phyloP scores from a whole-genome alignment of 2,888 invertebrate genomes.

The Argynnis bischoffii region DNA sequence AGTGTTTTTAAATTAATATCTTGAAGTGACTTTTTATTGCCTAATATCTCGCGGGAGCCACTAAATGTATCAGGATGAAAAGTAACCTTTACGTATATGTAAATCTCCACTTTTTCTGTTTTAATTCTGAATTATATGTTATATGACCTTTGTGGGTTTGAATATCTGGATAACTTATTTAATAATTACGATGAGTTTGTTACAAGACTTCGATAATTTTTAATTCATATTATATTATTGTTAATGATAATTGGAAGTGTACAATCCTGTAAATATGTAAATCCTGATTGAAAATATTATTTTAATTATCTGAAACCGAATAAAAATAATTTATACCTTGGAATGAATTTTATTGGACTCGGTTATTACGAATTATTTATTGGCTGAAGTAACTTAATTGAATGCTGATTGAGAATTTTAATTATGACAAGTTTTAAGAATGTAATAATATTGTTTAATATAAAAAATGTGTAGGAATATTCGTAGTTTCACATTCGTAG shows the following conservation, averaged over 20 bases:
- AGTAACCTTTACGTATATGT: too few relatives aligned
- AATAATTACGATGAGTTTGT: too few relatives aligned
- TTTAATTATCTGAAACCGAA: constrained; percentile 38
- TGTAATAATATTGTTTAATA: neutral
- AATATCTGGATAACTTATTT: too few relatives aligned
- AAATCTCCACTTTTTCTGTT: too few relatives aligned
- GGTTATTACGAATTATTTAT: constrained; percentile 10
- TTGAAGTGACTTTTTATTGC: too few relatives aligned
- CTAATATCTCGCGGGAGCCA: too few relatives aligned
- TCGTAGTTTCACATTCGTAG: too few relatives aligned
- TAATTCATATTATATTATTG: neutral
- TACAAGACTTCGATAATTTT: neutral
- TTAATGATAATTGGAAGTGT: constrained; percentile 1
- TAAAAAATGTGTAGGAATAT: neutral
- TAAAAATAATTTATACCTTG: constrained; percentile 34
- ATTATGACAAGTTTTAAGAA: constrained; percentile 3
- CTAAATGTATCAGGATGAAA: too few relatives aligned
- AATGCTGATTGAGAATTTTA: constrained; percentile 12
- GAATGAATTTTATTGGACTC: constrained; percentile 10
- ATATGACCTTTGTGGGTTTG: too few relatives aligned
- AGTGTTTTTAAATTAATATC: too few relatives aligned
- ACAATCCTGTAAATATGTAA: constrained; percentile 23
- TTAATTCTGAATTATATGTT: too few relatives aligned
- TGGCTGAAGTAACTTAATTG: constrained; percentile 10
- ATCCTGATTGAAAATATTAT: constrained; percentile 34